Evolutionary conservation across 2,113 vertebrate genomes (phyloP), one percentile per base, ranked within the genome.

Genomic region (Chaetodon trifascialis): DNA sequence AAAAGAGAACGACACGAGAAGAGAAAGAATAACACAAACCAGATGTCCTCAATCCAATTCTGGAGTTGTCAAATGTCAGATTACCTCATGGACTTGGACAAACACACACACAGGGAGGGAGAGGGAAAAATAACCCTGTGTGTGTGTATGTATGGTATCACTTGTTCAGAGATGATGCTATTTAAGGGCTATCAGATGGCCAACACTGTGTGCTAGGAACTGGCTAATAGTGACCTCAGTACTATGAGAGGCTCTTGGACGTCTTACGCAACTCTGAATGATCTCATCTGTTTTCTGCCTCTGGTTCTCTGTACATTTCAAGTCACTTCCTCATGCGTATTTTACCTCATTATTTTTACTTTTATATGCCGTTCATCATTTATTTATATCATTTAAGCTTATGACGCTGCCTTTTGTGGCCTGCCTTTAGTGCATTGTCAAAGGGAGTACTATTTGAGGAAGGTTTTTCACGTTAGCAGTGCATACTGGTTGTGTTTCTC

Each of bases 21-120:
- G 15, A 76, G 51, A 55, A 17, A 73, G 11, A 80, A 65, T 74
- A 83, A 74, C 52, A 72, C n/a, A 73, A 80, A 89, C 82, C 91
- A 93, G 90, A 89, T 89, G 90, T 85, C 49, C 59, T 79, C 74
- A 54, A 51, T 87, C 65, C 70, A 76, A 54, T 90, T 83, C 73
- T 82, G 73, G 70, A 86, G 73, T 74, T 77, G 78, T 88, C 82
- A 72, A 42, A 89, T 79, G 73, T 85, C 55, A 70, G 21, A 84
- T 91, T 88, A 90, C 81, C 82, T 90, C 87, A 83, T 80, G 30
- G 56, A 71, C 49, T 84, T 79, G 75, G 81, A 83, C 76, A 66
- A 19, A 84, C 19, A 66, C 56, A 17, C 56, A 17, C 56, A 19
- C 8, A 12, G 11, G 58, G 80, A 62, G 44, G 19, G 12, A 38